Conservation (phyloP, 2,797 vertebrate genomes). For the Yasuhikotakia modesta region DNA sequence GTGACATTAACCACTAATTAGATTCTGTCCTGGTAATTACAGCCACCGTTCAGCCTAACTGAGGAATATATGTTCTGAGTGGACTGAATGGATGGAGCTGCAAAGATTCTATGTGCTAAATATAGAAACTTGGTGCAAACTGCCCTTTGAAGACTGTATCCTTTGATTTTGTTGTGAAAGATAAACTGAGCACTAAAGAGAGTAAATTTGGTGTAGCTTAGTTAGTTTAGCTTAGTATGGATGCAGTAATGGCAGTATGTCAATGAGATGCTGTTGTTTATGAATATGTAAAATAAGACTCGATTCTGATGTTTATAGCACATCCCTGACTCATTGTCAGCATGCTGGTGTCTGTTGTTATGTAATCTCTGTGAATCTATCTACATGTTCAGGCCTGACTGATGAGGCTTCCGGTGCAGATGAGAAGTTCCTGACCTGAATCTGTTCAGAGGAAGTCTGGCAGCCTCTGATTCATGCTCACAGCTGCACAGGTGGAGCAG, state of each 20-base stretch:
- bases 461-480: conserved; percentile 41
- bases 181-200: neutral
- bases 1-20: conserved; percentile 56
- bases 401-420: conserved; percentile 45
- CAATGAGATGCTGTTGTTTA: neutral
- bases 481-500: conserved; percentile 53
- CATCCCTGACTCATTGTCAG: neutral
- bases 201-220: neutral
- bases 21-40: conserved; percentile 52
- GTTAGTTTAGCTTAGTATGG: neutral
- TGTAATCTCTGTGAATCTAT: conserved; percentile 12
- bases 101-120: too few relatives aligned
- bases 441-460: conserved; percentile 47
- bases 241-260: neutral
- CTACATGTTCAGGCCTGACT: conserved; percentile 22
- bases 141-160: neutral
- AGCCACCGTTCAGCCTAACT: conserved; percentile 45
- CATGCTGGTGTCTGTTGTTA: neutral
- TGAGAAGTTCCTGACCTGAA: conserved; percentile 58
- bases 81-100: conserved; percentile 21
- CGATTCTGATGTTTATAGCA: neutral
- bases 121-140: conserved; percentile 22
- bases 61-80: conserved; percentile 25
- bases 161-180: neutral
- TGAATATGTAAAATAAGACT: neutral